phyloP scores from a whole-genome alignment of 2,113 vertebrate species.

The Pelvicachromis taeniatus region DNA sequence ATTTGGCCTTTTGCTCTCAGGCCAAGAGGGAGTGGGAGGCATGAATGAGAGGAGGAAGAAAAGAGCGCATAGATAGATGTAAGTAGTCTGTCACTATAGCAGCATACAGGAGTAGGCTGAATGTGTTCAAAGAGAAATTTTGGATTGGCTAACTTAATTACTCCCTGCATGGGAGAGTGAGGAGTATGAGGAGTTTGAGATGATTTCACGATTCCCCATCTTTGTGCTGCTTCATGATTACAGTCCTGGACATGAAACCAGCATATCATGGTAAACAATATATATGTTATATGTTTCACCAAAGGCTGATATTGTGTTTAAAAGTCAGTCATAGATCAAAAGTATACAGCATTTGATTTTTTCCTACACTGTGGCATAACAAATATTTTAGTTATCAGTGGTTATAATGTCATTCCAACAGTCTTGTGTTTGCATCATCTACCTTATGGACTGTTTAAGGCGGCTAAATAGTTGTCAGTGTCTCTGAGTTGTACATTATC shows the following conservation, averaged over 20 bases:
- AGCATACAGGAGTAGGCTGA: background rate
- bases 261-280: background rate
- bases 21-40: constrained; percentile 13
- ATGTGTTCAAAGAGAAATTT: background rate
- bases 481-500: background rate
- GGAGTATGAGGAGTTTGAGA: background rate
- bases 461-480: background rate
- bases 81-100: constrained; percentile 11
- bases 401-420: background rate
- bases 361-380: background rate
- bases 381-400: background rate
- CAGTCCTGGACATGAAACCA: background rate
- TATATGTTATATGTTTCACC: background rate
- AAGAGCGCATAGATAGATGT: constrained; percentile 5
- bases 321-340: background rate
- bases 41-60: constrained; percentile 15
- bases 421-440: background rate
- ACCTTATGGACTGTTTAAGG: background rate
- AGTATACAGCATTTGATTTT: background rate
- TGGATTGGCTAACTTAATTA: background rate
- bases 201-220: background rate
- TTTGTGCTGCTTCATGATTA: background rate
- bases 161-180: background rate
- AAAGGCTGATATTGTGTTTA: background rate
- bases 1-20: constrained; percentile 42